These are phyloP conservation scores for Dynastes grantii DNA, from an alignment of 2,888 invertebrate genomes.

Conservation along the genomic window DNA sequence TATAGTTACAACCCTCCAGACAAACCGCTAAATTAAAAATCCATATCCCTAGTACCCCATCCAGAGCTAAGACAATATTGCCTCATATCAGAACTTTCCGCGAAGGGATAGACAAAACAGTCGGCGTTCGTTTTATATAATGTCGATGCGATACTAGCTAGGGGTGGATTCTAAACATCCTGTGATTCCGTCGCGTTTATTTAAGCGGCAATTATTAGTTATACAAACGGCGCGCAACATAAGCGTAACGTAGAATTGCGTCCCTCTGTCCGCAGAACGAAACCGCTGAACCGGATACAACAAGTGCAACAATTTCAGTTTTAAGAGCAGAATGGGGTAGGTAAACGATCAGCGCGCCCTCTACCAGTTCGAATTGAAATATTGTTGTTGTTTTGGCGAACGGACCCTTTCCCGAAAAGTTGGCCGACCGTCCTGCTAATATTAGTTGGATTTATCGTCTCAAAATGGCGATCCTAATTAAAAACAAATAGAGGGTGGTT, in stretches of 20 bases:
- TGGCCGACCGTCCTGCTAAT: constrained; percentile 21
- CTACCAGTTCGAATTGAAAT: constrained; percentile 27
- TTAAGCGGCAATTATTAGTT: constrained; percentile 43
- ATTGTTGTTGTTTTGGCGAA: constrained; percentile 42
- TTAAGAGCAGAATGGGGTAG: background rate
- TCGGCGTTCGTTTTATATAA: constrained; percentile 30
- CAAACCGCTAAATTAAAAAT: constrained; percentile 56
- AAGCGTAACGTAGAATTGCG: constrained; percentile 12
- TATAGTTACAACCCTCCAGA: constrained; percentile 44
- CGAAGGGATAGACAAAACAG: constrained; percentile 32
- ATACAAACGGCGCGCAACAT: constrained; percentile 29
- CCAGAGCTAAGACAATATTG: constrained; percentile 24
- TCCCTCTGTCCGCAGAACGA: constrained; percentile 4
- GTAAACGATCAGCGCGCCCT: background rate
- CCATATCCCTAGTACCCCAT: constrained; percentile 52
- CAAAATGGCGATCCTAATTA: constrained; percentile 45
- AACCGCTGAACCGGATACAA: constrained; percentile 33
- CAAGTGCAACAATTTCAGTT: constrained; percentile 38
- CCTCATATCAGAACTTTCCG: constrained; percentile 33
- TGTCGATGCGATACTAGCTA: constrained; percentile 7
- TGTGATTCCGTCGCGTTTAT: constrained; percentile 25
- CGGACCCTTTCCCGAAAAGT: constrained; percentile 27
- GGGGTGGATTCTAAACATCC: constrained; percentile 32
- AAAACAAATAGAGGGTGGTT: constrained; percentile 48
- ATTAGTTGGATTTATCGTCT: constrained; percentile 40